A percentile compares a stretch with the other conserved stretches of the same genome.
These are phyloP conservation scores for Rhimphoctona megacephalus DNA, from an alignment of 2,888 invertebrate species.

Conservation along the genomic window DNA sequence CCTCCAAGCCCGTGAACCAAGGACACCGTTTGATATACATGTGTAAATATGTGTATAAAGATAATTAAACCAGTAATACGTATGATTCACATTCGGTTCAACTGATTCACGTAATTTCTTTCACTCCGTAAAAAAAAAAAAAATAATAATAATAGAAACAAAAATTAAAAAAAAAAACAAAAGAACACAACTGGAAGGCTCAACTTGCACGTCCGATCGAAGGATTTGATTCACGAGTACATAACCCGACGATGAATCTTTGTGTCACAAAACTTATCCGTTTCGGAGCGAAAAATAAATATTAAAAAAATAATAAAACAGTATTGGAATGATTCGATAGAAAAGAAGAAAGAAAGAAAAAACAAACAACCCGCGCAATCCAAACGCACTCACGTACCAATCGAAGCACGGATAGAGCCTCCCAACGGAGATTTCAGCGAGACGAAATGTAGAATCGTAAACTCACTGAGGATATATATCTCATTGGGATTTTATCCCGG, in stretches of 20 bases:
- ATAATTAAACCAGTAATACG: neutral
- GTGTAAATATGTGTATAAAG: neutral
- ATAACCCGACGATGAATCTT: neutral
- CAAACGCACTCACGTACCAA: slow-evolving; percentile 28
- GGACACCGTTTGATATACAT: slow-evolving; percentile 21
- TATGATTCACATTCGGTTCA: neutral
- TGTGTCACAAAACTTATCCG: neutral
- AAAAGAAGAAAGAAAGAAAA: neutral
- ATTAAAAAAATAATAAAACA: neutral
- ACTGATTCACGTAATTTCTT: neutral
- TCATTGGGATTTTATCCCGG: neutral
- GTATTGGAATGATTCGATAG: neutral
- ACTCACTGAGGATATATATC: neutral
- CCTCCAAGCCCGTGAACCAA: slow-evolving; percentile 15
- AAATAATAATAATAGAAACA: neutral
- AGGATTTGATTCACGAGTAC: slow-evolving; percentile 1
- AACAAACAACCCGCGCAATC: neutral
- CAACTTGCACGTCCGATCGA: neutral
- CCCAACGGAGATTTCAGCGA: neutral
- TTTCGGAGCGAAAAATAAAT: neutral
- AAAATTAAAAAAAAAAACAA: neutral
- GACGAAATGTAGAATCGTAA: neutral
- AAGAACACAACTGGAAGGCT: slow-evolving; percentile 9
- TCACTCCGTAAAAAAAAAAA: neutral
- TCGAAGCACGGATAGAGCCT: slow-evolving; percentile 5